phyloP scores from a whole-genome alignment of 2,797 vertebrate genomes.

The Zenarchopterus dispar region DNA sequence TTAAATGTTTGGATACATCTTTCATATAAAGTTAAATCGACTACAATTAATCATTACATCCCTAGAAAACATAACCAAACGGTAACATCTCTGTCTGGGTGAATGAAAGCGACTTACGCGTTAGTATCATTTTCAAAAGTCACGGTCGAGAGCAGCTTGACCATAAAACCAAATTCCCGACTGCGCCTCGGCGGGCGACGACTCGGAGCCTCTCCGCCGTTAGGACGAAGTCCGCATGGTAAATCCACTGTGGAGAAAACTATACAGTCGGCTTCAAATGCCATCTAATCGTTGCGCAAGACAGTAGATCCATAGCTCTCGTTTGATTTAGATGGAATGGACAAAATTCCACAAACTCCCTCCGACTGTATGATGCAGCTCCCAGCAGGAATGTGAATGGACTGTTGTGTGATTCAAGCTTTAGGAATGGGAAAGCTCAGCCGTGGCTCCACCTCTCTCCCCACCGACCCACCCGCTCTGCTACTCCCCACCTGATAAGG shows the following conservation, averaged over 20 bases:
- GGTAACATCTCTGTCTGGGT: neutral
- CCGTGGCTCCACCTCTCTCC: slow-evolving; percentile 68
- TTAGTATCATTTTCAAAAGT: slow-evolving; percentile 76
- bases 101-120: slow-evolving; percentile 68
- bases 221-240: slow-evolving; percentile 70
- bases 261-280: slow-evolving; percentile 26
- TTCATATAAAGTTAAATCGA: neutral
- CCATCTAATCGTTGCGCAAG: slow-evolving; percentile 30
- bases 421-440: slow-evolving; percentile 72
- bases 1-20: neutral
- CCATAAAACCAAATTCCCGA: slow-evolving; percentile 37
- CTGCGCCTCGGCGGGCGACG: slow-evolving; percentile 42
- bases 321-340: slow-evolving; percentile 17
- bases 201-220: slow-evolving; percentile 51
- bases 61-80: neutral
- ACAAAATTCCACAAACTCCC: slow-evolving; percentile 26
- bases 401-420: slow-evolving; percentile 77
- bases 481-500: slow-evolving; percentile 66
- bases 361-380: slow-evolving; percentile 33
- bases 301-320: slow-evolving; percentile 72
- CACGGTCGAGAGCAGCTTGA: slow-evolving; percentile 32
- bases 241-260: slow-evolving; percentile 60
- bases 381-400: slow-evolving; percentile 78
- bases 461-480: neutral
- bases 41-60: too few relatives aligned